These are phyloP conservation scores for Pangasius mekongensis DNA, from an alignment of 2,797 vertebrate species.

Conservation along the genomic window DNA sequence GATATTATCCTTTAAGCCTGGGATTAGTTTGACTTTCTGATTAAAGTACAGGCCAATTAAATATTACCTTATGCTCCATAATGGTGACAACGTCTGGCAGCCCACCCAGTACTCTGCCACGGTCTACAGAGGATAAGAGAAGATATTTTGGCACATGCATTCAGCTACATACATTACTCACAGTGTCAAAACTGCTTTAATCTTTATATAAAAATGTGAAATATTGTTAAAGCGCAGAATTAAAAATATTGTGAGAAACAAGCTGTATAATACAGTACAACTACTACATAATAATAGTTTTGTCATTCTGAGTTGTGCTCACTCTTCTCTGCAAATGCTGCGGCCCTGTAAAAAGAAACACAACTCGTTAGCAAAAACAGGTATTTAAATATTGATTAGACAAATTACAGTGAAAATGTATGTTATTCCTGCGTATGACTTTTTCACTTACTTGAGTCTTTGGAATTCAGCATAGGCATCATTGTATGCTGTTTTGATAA, in stretches of 20 bases:
- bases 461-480: conserved; percentile 92
- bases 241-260: not conserved
- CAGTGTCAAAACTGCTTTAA: not conserved
- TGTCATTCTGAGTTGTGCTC: conserved; percentile 71
- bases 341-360: conserved; percentile 79
- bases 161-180: not conserved
- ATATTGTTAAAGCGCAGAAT: not conserved
- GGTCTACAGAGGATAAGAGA: conserved; percentile 76
- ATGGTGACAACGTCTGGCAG: conserved; percentile 96
- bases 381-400: not conserved
- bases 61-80: conserved; percentile 94
- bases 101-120: conserved; percentile 93
- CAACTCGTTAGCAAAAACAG: conserved; percentile 33
- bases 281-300: too few species aligned
- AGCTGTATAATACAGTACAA: not conserved
- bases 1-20: not conserved
- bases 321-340: conserved; percentile 97
- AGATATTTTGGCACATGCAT: not conserved
- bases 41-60: not conserved
- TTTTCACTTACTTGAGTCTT: conserved; percentile 87
- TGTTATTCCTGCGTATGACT: not conserved
- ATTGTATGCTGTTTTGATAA: conserved; percentile 83
- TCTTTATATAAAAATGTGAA: not conserved
- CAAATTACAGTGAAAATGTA: not conserved
- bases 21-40: not conserved